Base-by-base conservation (phyloP, 2,888 invertebrate species). In the Baronia brevicornis region DNA sequence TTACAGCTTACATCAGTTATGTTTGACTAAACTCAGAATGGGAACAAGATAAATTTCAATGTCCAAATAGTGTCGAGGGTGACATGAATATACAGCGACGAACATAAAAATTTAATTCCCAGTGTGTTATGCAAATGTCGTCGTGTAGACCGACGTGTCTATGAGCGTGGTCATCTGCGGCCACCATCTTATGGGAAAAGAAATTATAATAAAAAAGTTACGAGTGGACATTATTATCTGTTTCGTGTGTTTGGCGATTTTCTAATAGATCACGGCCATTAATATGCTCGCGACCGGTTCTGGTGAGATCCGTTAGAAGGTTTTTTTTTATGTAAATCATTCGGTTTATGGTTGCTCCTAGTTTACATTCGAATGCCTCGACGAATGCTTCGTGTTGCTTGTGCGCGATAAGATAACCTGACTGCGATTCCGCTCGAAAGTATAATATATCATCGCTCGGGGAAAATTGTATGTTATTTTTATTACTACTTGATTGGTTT, bases 201-300 rank as follows among this genome's bases (percentile, higher is more conserved):
- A 66, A 69, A 73, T 74, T 62, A 69, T 46, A 70, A 71, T 73
- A 59, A 62, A 70, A 68, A 60, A 66, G 54, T 57, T 53, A 51
- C 40, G 47, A 48, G 53, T 57, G 56, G 60, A 61, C 63, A 56
- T 58, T 59, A 54, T 60, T 53, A 48, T 56, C 44, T 50, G 55
- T 60, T 54, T 60, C 59, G 56, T 43, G 39, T 51, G 48, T 54
- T 36, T 59, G 72, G 68, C 72, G 77, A 80, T 82, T 80, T 75
- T 80, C 80, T 80, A 80, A 80, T 82, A 82, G 75, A 82, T 80
- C 82, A 84, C 80, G 47, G 54, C 57, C 75, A 79, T 80, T 77
- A 74, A 73, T 69, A 71, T 70, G 62, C 67, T 55, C 42, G 49
- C 51, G 72, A 84, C 84, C 64, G 72, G 82, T 84, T 80, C 59